Conservation (phyloP, 2,113 vertebrate genomes). For the Pterocles orientalis region DNA sequence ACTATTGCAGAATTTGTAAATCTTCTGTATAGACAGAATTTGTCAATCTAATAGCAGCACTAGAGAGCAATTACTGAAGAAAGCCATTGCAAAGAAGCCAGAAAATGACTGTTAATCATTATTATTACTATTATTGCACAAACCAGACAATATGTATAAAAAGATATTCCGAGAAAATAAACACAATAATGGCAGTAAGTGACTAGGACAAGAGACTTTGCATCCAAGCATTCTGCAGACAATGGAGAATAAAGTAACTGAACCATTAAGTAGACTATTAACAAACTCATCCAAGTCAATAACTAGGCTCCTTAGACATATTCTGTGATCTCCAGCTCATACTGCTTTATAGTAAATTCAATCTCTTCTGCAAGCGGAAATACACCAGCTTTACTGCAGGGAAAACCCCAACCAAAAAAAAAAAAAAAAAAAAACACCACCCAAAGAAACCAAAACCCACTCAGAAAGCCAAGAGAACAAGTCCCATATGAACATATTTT, state of each 20-base stretch:
- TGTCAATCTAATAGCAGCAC: neutral
- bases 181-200: neutral
- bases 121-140: neutral
- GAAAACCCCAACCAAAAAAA: too few relatives aligned
- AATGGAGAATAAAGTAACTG: neutral
- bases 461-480: neutral
- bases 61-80: neutral
- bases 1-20: neutral
- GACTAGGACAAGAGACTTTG: neutral
- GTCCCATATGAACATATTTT: neutral
- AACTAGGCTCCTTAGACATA: constrained; percentile 40
- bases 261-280: constrained; percentile 13
- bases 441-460: neutral
- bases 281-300: constrained; percentile 46
- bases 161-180: neutral
- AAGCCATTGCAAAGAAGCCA: neutral
- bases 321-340: neutral
- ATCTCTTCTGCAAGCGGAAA: neutral
- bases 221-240: neutral
- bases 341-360: constrained; percentile 4
- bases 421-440: too few relatives aligned
- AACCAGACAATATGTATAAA: neutral
- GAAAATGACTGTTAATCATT: neutral
- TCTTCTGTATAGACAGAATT: neutral
- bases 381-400: neutral